Percentiles rank a stretch among this genome's conserved stretches.
Conservation (phyloP, 2,113 vertebrate species). For the Tapirus terrestris region DNA sequence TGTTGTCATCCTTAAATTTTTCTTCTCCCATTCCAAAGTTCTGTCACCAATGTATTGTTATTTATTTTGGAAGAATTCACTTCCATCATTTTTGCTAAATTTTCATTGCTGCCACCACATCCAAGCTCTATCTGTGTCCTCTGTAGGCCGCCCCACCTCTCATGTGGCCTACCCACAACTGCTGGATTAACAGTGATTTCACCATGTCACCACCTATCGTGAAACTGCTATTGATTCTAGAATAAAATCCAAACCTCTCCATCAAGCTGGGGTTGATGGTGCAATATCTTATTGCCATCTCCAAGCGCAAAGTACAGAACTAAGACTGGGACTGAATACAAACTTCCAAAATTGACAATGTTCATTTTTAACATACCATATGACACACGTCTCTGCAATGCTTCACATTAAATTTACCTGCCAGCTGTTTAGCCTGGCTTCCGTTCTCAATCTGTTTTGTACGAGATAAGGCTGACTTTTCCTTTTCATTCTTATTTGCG, state of each 20-base stretch:
- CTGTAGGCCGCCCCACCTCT: neutral
- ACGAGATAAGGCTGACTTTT: constrained; percentile 86
- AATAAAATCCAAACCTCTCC: neutral
- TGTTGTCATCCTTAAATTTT: neutral
- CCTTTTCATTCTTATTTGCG: constrained; percentile 91
- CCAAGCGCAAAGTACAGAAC: neutral
- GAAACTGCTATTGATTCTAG: neutral
- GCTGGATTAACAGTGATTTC: neutral
- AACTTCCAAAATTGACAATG: neutral
- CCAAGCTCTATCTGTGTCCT: neutral
- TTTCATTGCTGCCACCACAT: neutral
- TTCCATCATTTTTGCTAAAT: neutral
- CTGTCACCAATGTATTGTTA: neutral
- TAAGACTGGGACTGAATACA: neutral
- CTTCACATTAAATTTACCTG: constrained; percentile 81
- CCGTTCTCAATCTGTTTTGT: constrained; percentile 88
- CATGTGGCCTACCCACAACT: neutral
- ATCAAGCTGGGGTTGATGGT: neutral
- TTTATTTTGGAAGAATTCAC: neutral
- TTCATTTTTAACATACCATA: neutral
- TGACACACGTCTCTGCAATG: neutral
- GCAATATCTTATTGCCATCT: neutral
- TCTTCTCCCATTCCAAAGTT: neutral
- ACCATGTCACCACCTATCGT: neutral
- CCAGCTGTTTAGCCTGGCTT: constrained; percentile 84